Conservation (phyloP, 2,888 invertebrate species). For the Apeira syringaria region DNA sequence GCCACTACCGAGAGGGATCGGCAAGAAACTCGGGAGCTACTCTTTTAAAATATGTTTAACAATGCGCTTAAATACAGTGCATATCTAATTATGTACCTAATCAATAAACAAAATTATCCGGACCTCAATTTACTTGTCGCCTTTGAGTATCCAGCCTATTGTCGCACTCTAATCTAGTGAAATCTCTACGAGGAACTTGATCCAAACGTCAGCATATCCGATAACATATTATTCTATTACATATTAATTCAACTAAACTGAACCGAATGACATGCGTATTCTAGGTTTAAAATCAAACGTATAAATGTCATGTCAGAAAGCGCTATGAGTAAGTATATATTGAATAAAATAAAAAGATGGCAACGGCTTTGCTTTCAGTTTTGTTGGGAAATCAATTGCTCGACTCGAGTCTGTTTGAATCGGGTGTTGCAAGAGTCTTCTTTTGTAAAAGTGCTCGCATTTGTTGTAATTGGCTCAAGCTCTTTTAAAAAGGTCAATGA, state of each 20-base stretch:
- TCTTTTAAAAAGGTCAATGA: constrained; percentile 4
- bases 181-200: constrained; percentile 12
- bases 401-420: constrained; percentile 2
- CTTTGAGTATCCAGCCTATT: no score
- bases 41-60: no score
- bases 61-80: no score
- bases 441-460: constrained; percentile 12
- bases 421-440: constrained; percentile 7
- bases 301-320: constrained; percentile 20
- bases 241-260: background rate
- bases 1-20: no score
- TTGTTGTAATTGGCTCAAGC: constrained; percentile 10
- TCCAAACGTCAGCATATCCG: constrained; percentile 1
- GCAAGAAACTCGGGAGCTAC: no score
- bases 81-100: no score
- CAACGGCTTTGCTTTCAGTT: constrained; percentile 14
- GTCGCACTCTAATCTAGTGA: no score
- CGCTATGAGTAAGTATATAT: constrained; percentile 15
- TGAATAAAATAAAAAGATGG: constrained; percentile 26
- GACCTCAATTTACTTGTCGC: no score
- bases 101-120: no score
- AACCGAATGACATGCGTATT: no score
- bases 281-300: no score
- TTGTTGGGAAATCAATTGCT: constrained; percentile 22
- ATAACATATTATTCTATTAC: constrained; percentile 7